phyloP scores from a whole-genome alignment of 2,113 vertebrate genomes.

The Eubucco bourcierii region DNA sequence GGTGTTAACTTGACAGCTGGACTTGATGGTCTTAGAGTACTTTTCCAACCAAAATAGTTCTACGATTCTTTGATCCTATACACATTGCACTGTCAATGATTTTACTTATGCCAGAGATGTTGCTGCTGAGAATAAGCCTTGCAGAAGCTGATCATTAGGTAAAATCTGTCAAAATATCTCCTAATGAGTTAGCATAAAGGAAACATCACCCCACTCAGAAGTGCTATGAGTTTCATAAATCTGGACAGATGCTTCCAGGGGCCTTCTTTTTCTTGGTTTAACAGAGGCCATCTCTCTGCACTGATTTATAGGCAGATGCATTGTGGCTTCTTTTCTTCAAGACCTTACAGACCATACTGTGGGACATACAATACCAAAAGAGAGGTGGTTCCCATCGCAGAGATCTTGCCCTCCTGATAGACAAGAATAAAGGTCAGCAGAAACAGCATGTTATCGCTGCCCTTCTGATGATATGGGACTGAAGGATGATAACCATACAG shows the following conservation, averaged over 20 bases:
- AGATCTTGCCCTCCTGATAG: background rate
- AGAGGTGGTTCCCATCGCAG: background rate
- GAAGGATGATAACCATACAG: background rate
- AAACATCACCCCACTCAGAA: background rate
- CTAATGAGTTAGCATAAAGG: background rate
- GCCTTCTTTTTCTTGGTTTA: background rate
- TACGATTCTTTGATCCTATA: too few species aligned
- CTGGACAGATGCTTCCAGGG: background rate
- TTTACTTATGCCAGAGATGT: background rate
- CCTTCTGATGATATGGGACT: background rate
- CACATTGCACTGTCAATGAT: background rate
- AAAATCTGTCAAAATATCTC: background rate
- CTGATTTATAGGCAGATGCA: background rate
- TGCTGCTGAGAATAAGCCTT: background rate
- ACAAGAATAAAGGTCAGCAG: background rate
- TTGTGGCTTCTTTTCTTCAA: background rate
- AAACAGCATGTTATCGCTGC: fast-evolving
- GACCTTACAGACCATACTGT: background rate
- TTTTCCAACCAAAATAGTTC: too few species aligned
- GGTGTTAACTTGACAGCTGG: too few species aligned
- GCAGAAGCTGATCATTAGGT: background rate
- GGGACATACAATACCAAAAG: background rate
- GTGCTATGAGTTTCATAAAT: background rate
- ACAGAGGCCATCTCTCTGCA: background rate
- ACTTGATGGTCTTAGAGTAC: too few species aligned